These are phyloP conservation scores for Halocynthia roretzi DNA, from an alignment of 23 tunicate genomes.

Conservation along the genomic window DNA sequence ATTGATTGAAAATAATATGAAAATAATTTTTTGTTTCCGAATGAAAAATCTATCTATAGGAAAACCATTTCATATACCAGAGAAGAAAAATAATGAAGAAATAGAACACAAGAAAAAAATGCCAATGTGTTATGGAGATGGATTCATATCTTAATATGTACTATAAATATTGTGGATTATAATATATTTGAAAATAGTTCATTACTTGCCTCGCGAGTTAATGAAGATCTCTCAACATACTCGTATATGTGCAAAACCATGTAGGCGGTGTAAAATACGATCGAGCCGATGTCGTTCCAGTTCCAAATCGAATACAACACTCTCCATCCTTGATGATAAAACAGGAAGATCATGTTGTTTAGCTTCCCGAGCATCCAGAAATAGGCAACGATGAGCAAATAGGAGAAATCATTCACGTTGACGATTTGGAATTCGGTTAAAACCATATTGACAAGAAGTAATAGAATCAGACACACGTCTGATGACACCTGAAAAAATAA, in stretches of 20 bases:
- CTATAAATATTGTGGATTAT: no score
- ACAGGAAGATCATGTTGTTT: slow-evolving; percentile 6
- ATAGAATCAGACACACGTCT: slow-evolving; percentile 3
- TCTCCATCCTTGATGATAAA: slow-evolving; percentile 18
- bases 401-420: background rate
- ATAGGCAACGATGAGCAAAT: slow-evolving; percentile 10
- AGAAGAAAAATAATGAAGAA: no score
- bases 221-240: no score
- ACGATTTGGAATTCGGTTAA: slow-evolving; percentile 3
- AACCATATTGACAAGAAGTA: slow-evolving; percentile 8
- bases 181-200: no score
- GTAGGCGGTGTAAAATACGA: slow-evolving; percentile 3
- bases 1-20: no score
- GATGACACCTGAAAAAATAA: slow-evolving; percentile 18
- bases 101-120: no score
- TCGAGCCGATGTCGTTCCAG: slow-evolving; percentile 20
- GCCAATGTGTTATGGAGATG: no score
- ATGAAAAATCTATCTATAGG: no score
- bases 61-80: no score
- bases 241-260: slow-evolving; percentile 6
- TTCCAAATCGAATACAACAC: slow-evolving; percentile 27
- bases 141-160: no score
- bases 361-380: slow-evolving; percentile 28
- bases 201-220: no score
- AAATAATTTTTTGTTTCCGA: no score